These are phyloP conservation scores for Limnothrissa miodon DNA, from an alignment of 2,113 vertebrate species.

Conservation along the genomic window DNA sequence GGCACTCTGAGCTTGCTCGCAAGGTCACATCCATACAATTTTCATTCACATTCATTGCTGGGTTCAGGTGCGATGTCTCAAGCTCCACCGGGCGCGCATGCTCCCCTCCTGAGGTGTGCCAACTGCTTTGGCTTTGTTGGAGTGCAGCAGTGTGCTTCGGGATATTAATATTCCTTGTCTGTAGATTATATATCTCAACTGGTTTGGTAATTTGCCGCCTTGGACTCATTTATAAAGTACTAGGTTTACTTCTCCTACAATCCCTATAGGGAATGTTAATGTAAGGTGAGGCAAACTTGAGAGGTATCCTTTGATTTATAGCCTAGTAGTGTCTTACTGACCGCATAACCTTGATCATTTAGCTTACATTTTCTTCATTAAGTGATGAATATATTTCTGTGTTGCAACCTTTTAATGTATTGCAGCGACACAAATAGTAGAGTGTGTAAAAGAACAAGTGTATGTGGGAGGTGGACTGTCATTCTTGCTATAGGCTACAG, in stretches of 20 bases:
- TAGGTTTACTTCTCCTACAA: neutral
- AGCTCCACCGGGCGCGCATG: neutral
- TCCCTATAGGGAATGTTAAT: neutral
- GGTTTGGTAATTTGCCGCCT: neutral
- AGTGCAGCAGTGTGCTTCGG: neutral
- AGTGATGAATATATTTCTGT: neutral
- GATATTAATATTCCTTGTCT: neutral
- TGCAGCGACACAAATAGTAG: no score
- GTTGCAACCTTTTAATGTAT: neutral
- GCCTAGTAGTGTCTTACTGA: neutral
- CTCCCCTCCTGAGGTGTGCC: neutral
- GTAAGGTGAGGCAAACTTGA: neutral
- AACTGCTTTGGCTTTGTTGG: neutral
- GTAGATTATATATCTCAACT: neutral
- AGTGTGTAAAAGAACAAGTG: neutral
- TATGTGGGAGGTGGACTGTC: no score
- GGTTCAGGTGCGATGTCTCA: slow-evolving; percentile 12
- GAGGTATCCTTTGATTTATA: neutral
- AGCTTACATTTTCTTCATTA: neutral
- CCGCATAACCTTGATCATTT: neutral
- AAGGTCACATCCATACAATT: neutral
- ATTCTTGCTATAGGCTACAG: neutral
- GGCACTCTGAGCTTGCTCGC: neutral
- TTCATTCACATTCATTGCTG: neutral
- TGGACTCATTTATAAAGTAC: neutral